These are phyloP conservation scores for Rallus limicola DNA, from an alignment of 2,113 vertebrate genomes.

Conservation along the genomic window DNA sequence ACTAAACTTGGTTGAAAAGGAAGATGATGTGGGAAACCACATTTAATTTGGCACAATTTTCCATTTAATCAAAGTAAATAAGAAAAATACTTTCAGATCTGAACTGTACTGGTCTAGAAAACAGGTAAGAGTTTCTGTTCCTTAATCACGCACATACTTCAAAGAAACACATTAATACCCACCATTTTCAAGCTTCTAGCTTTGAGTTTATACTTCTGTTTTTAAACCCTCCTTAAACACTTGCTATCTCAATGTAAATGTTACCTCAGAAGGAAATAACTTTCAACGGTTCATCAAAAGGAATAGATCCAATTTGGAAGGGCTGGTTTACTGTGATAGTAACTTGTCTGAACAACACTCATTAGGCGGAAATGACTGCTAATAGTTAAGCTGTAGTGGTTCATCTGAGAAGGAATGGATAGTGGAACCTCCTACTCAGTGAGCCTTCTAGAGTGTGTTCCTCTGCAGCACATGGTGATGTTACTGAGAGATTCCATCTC, in stretches of 20 bases:
- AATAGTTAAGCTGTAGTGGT: neutral
- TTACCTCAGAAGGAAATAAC: neutral
- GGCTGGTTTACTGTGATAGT: neutral
- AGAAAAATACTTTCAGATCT: neutral
- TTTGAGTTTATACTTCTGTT: neutral
- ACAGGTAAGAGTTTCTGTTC: neutral
- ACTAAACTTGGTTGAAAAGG: neutral
- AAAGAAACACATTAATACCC: accelerated
- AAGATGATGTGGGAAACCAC: neutral
- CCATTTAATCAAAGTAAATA: neutral
- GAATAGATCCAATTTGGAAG: neutral
- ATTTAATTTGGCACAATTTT: neutral
- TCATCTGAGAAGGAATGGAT: neutral
- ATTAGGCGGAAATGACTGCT: neutral
- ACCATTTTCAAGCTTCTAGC: neutral
- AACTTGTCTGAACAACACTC: neutral
- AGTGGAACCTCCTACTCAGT: neutral
- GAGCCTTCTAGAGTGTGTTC: neutral
- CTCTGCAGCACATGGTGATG: neutral
- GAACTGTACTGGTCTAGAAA: neutral
- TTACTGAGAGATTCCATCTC: neutral
- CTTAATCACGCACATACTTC: neutral
- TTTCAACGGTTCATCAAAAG: neutral
- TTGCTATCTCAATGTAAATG: neutral
- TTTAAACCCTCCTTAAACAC: neutral